Percentiles rank a stretch among this genome's conserved stretches.
Evolutionary conservation across 1,140 invertebrate species (phyloP).

Genomic region (Diuraphis noxia): DNA sequence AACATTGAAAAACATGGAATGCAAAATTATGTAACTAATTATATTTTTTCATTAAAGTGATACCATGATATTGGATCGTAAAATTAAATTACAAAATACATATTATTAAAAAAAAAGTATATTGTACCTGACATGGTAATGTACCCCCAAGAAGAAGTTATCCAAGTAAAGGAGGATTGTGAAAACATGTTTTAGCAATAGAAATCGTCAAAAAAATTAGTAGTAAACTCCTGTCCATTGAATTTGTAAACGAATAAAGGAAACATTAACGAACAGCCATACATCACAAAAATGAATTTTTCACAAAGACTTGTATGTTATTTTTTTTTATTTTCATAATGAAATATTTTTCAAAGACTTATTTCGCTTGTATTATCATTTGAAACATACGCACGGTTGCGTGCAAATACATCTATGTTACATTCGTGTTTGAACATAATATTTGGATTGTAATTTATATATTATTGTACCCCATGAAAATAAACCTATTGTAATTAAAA

Average conservation of each 20-base stretch:
- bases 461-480: neutral
- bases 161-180: neutral
- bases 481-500: conserved; percentile 11
- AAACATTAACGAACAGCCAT: conserved; percentile 33
- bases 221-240: neutral
- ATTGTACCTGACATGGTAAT: no score
- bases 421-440: conserved; percentile 40
- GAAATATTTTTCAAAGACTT: conserved; percentile 11
- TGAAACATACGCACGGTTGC: neutral
- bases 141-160: neutral
- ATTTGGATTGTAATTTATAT: conserved; percentile 11
- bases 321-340: conserved; percentile 23
- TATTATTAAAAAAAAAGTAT: neutral
- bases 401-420: neutral
- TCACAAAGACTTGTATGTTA: neutral
- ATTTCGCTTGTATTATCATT: neutral
- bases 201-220: neutral
- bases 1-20: neutral
- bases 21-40: neutral
- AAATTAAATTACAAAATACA: neutral
- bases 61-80: neutral
- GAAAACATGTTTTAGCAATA: neutral
- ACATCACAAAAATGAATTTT: neutral
- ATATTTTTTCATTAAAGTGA: neutral
- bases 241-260: neutral